These are phyloP conservation scores for Belgica antarctica DNA, from an alignment of 2,888 invertebrate species.

Conservation along the genomic window DNA sequence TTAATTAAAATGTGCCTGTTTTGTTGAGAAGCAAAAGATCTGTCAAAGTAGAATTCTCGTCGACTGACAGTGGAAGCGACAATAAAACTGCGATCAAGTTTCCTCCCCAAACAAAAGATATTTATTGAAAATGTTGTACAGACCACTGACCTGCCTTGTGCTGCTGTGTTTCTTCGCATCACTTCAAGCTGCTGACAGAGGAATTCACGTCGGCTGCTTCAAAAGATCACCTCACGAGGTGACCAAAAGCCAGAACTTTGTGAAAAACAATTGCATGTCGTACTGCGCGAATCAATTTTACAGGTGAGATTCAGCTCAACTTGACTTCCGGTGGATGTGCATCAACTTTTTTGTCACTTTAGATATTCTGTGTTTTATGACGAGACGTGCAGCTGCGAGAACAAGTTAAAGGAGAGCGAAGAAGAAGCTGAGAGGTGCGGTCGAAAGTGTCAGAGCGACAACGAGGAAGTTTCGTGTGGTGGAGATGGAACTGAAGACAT, in stretches of 20 bases:
- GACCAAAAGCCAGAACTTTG: not conserved
- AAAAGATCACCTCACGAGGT: slow-evolving; percentile 2
- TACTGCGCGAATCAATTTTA: slow-evolving; percentile 33
- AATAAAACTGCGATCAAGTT: not conserved
- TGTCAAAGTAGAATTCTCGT: not conserved
- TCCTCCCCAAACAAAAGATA: slow-evolving; percentile 32
- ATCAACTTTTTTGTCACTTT: not conserved
- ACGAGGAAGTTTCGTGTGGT: slow-evolving; percentile 64
- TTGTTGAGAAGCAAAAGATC: not conserved
- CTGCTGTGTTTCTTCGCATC: not conserved
- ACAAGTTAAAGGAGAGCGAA: slow-evolving; percentile 55
- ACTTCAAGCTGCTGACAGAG: slow-evolving; percentile 10
- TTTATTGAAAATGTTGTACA: too few relatives aligned
- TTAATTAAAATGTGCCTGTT: too few relatives aligned
- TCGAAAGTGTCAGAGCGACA: slow-evolving; percentile 62
- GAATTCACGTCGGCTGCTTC: slow-evolving; percentile 30
- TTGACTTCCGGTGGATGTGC: slow-evolving; percentile 21
- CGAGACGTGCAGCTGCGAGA: slow-evolving; percentile 55
- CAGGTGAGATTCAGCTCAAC: slow-evolving; percentile 28
- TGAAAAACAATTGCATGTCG: slow-evolving; percentile 31
- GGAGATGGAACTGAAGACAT: slow-evolving; percentile 66
- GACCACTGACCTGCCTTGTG: not conserved
- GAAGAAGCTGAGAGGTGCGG: slow-evolving; percentile 57
- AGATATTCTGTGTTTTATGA: slow-evolving; percentile 36
- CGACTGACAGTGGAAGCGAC: too few relatives aligned